These are phyloP conservation scores for Limnephilus rhombicus DNA, from an alignment of 2,888 invertebrate genomes.

Conservation along the genomic window DNA sequence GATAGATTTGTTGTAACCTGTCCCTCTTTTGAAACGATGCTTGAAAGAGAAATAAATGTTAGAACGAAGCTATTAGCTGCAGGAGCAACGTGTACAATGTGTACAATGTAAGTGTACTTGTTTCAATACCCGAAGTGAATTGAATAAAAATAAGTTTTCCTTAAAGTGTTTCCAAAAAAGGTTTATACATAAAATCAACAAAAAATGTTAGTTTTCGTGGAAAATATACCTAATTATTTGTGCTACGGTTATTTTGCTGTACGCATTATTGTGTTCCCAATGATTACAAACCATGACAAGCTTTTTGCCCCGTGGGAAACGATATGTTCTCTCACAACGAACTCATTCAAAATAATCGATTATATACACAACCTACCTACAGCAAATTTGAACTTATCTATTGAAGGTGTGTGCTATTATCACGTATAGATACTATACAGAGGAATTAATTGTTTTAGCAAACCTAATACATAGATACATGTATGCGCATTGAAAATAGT, in stretches of 20 bases:
- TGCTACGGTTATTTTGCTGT: conserved; percentile 14
- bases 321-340: conserved; percentile 22
- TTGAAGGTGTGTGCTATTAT: neutral
- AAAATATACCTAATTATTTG: conserved; percentile 19
- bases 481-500: neutral
- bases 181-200: neutral
- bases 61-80: neutral
- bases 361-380: conserved; percentile 22
- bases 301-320: conserved; percentile 37
- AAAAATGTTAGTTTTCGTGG: neutral
- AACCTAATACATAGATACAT: neutral
- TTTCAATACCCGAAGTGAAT: too few relatives aligned
- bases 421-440: neutral
- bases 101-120: neutral
- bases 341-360: conserved; percentile 25
- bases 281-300: conserved; percentile 42
- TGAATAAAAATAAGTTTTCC: too few relatives aligned
- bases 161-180: neutral
- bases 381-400: neutral
- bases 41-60: neutral
- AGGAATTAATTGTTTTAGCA: neutral
- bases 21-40: neutral
- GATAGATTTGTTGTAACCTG: neutral
- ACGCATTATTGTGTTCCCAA: conserved; percentile 37
- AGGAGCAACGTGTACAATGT: neutral